These are phyloP conservation scores for Scolanthus callimorphus DNA, from an alignment of 92 coral and sea anemone genomes.

Conservation along the genomic window DNA sequence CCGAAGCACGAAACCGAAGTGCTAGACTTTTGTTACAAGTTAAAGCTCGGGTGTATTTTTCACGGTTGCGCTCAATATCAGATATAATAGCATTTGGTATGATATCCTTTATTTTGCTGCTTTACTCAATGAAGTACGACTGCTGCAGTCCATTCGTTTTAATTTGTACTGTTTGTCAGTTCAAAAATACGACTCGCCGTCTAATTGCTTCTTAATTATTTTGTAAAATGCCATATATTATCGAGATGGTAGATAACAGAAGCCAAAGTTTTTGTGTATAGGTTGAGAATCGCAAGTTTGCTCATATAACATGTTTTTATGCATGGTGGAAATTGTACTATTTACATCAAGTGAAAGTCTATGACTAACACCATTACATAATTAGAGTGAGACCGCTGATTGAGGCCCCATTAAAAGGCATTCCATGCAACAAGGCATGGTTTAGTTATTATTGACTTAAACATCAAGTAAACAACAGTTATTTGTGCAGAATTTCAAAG, in stretches of 20 bases:
- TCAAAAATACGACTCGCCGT: slow-evolving; percentile 11
- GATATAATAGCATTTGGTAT: no score
- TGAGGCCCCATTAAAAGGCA: slow-evolving; percentile 23
- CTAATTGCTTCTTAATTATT: slow-evolving; percentile 29
- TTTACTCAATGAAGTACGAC: no score
- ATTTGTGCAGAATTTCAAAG: slow-evolving; percentile 25
- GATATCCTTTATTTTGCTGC: no score
- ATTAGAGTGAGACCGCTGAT: slow-evolving; percentile 16
- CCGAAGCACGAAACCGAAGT: no score
- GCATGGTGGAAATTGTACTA: not conserved
- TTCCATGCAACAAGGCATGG: slow-evolving; percentile 25
- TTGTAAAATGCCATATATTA: slow-evolving; percentile 27
- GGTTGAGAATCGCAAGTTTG: no score
- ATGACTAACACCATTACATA: not conserved
- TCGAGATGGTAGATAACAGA: slow-evolving; percentile 24
- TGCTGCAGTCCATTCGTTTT: no score
- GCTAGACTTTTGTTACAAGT: no score
- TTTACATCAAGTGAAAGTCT: no score
- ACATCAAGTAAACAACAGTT: slow-evolving; percentile 29
- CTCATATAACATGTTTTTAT: no score
- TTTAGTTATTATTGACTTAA: slow-evolving; percentile 33
- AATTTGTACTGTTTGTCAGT: not conserved
- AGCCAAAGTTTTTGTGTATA: not conserved
- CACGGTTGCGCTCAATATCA: no score
- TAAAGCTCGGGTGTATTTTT: no score